Evolutionary conservation across 2,888 invertebrate species (phyloP).

Genomic region (Dryobota labecula): DNA sequence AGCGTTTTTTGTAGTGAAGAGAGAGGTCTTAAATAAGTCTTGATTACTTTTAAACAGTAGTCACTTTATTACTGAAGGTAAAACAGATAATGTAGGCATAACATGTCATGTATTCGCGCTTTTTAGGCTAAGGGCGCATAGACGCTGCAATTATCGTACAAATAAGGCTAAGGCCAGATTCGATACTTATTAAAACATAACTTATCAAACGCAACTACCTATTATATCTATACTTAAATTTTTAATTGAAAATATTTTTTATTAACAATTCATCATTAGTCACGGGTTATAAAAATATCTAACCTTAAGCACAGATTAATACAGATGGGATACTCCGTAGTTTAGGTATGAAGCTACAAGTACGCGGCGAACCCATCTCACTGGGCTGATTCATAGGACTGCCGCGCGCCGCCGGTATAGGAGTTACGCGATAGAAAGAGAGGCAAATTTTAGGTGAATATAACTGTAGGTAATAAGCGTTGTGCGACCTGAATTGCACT

Average conservation of each 20-base stretch:
- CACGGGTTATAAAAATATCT: constrained; percentile 12
- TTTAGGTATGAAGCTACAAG: too few relatives aligned
- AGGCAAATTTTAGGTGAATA: too few relatives aligned
- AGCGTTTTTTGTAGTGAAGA: not conserved
- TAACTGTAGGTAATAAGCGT: too few relatives aligned
- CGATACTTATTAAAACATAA: constrained; percentile 40
- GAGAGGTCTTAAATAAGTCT: not conserved
- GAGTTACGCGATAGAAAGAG: too few relatives aligned
- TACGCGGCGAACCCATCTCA: too few relatives aligned
- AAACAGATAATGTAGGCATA: constrained; percentile 21
- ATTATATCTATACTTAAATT: constrained; percentile 29
- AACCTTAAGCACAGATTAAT: too few relatives aligned
- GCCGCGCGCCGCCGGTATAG: too few relatives aligned
- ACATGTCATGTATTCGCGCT: constrained; percentile 34
- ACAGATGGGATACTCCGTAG: too few relatives aligned
- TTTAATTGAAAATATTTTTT: constrained; percentile 35
- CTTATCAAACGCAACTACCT: constrained; percentile 30
- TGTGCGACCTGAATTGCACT: too few relatives aligned
- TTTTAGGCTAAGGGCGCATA: constrained; percentile 56
- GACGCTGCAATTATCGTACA: constrained; percentile 36
- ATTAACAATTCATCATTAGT: constrained; percentile 31
- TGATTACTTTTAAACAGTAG: not conserved
- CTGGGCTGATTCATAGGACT: too few relatives aligned
- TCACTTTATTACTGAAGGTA: constrained; percentile 13
- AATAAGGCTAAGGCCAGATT: constrained; percentile 55